Percentiles rank a stretch among this genome's conserved stretches.
These are phyloP conservation scores for Aphis craccivora DNA, from an alignment of 1,140 invertebrate genomes.

Conservation along the genomic window DNA sequence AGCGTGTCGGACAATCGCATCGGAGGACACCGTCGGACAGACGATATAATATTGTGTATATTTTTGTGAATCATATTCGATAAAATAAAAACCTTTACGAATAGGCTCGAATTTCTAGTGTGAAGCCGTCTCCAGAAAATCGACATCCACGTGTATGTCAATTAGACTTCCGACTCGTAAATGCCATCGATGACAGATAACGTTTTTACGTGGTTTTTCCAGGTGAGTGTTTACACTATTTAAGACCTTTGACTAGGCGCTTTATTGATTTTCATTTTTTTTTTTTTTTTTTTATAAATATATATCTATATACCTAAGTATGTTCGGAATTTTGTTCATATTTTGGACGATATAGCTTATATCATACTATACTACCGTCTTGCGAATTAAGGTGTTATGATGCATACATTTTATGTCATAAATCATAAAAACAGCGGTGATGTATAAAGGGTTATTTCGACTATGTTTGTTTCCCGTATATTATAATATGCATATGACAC, in stretches of 20 bases:
- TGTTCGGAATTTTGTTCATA: background rate
- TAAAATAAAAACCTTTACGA: background rate
- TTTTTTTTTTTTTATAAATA: too few species aligned
- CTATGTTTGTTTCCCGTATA: background rate
- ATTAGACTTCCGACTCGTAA: background rate
- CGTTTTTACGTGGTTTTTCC: background rate
- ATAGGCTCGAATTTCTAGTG: background rate
- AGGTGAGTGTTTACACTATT: background rate
- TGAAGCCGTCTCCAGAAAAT: background rate
- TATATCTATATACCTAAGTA: too few species aligned
- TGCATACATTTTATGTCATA: background rate
- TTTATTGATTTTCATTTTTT: background rate
- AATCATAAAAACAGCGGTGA: background rate
- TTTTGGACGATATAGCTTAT: background rate
- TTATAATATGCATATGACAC: background rate
- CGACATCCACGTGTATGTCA: background rate
- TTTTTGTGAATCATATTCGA: background rate
- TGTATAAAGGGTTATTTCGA: conserved; percentile 16
- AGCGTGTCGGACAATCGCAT: background rate
- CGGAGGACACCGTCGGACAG: background rate
- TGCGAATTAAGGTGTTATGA: background rate
- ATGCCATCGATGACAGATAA: background rate
- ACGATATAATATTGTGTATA: background rate
- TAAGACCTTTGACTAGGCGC: background rate
- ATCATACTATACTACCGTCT: background rate